Evolutionary conservation across 2,888 invertebrate species (phyloP).

Genomic region (Eristalinus aeneus): DNA sequence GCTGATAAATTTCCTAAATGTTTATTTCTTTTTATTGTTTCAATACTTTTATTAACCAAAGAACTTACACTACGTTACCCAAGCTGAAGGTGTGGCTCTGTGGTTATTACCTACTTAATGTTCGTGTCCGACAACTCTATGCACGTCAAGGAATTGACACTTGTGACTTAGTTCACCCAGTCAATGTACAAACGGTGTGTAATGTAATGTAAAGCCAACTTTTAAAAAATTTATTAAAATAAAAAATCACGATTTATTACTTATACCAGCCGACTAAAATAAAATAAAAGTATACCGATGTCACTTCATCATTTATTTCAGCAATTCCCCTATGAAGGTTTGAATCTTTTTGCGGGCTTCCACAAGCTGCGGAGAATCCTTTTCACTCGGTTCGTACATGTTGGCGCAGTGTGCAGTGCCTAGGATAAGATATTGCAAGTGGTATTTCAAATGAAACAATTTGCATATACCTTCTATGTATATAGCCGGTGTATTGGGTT

Average conservation of each 20-base stretch:
- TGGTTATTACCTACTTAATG: neutral
- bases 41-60: neutral
- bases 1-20: constrained; percentile 51
- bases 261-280: neutral
- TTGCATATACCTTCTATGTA: constrained; percentile 87
- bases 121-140: neutral
- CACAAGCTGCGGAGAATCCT: constrained; percentile 86
- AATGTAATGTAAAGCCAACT: neutral
- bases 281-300: no score
- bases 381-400: constrained; percentile 89
- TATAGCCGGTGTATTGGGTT: constrained; percentile 84
- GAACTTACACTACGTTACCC: neutral
- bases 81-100: neutral
- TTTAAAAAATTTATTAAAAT: constrained; percentile 12
- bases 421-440: constrained; percentile 77
- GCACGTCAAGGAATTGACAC: neutral
- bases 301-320: neutral
- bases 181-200: neutral
- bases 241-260: neutral
- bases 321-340: constrained; percentile 73
- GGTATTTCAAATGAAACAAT: neutral
- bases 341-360: constrained; percentile 85
- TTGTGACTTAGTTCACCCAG: no score
- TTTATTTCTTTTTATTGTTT: neutral
- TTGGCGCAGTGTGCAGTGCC: constrained; percentile 98